Evolutionary conservation across 2,797 vertebrate species (phyloP).

Genomic region (Crypturellus tataupa): DNA sequence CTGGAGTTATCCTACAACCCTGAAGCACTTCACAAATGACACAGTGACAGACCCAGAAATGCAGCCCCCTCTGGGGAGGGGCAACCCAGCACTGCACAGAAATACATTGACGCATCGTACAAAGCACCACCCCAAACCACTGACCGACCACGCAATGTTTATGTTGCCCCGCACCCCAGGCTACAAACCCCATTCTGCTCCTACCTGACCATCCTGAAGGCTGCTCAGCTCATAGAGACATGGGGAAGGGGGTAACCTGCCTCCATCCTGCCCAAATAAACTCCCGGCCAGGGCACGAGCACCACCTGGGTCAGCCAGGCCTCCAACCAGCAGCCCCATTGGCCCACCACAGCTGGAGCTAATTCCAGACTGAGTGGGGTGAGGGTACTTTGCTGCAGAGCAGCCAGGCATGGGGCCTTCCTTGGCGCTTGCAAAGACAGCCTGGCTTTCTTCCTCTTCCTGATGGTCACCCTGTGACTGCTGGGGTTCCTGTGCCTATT

Average conservation of each 20-base stretch:
- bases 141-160: fast-evolving
- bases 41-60: not conserved
- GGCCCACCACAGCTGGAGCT: not conserved
- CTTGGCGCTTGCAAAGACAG: not conserved
- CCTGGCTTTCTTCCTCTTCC: not conserved
- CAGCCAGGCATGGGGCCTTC: not conserved
- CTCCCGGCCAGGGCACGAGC: fast-evolving
- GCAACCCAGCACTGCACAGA: no score
- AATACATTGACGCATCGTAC: not conserved
- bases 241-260: fast-evolving
- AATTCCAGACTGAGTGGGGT: not conserved
- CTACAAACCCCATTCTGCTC: fast-evolving
- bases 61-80: no score
- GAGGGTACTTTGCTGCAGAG: not conserved
- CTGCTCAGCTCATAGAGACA: fast-evolving
- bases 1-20: not conserved
- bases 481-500: not conserved
- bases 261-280: not conserved
- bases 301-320: not conserved
- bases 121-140: not conserved
- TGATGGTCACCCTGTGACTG: not conserved
- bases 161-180: fast-evolving
- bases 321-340: not conserved
- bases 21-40: not conserved
- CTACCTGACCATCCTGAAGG: not conserved